phyloP scores from a whole-genome alignment of 2,888 invertebrate genomes.

The Standfussiana lucernea region DNA sequence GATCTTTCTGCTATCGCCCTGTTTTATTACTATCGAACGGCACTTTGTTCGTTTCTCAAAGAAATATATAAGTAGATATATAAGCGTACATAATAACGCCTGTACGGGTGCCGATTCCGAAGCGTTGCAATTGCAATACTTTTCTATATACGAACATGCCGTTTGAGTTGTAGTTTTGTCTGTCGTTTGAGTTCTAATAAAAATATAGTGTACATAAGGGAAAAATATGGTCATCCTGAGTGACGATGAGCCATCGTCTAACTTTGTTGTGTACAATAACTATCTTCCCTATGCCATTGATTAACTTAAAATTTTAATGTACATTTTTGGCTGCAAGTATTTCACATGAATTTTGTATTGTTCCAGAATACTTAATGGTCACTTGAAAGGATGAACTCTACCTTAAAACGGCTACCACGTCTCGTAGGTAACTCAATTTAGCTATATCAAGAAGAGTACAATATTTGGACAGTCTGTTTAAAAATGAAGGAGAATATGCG shows the following conservation, averaged over 20 bases:
- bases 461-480: constrained; percentile 74
- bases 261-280: constrained; percentile 6
- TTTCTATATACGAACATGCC: constrained; percentile 63
- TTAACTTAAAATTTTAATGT: constrained; percentile 4
- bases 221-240: constrained; percentile 18
- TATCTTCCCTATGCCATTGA: neutral
- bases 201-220: constrained; percentile 61
- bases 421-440: constrained; percentile 72
- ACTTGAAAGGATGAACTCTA: constrained; percentile 70
- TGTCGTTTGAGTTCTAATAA: constrained; percentile 70
- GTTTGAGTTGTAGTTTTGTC: constrained; percentile 73
- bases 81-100: constrained; percentile 61
- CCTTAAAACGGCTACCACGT: constrained; percentile 66
- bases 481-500: constrained; percentile 81
- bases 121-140: constrained; percentile 68
- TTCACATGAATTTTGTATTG: constrained; percentile 68
- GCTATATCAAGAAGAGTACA: constrained; percentile 73
- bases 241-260: constrained; percentile 7
- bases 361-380: constrained; percentile 78
- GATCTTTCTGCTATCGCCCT: constrained; percentile 81
- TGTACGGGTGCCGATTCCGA: constrained; percentile 68
- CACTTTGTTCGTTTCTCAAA: constrained; percentile 73
- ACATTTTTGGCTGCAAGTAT: constrained; percentile 7
- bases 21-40: constrained; percentile 81
- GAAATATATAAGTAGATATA: constrained; percentile 57